These are phyloP conservation scores for Caerostris extrusa DNA, from an alignment of 1,140 invertebrate species.

Conservation along the genomic window DNA sequence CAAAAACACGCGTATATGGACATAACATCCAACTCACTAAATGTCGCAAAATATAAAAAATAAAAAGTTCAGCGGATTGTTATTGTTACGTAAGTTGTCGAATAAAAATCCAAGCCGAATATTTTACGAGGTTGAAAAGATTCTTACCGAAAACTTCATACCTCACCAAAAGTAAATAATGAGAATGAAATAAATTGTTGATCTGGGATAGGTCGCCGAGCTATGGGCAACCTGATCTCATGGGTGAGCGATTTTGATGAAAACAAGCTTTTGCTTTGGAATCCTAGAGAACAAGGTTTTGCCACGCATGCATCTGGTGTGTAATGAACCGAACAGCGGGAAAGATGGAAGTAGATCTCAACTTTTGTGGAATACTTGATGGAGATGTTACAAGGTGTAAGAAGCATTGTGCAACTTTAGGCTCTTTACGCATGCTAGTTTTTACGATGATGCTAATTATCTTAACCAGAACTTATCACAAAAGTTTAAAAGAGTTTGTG, in stretches of 20 bases:
- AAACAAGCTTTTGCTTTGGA: constrained; percentile 10
- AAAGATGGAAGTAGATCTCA: neutral
- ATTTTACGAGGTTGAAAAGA: neutral
- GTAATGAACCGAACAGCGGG: constrained; percentile 10
- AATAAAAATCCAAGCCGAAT: neutral
- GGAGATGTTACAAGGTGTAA: too few species aligned
- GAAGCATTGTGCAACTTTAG: too few species aligned
- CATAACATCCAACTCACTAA: too few species aligned
- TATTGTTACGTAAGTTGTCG: neutral
- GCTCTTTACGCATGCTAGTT: too few species aligned
- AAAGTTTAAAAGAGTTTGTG: too few species aligned
- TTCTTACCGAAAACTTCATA: neutral
- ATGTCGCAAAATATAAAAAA: too few species aligned
- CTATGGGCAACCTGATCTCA: constrained; percentile 22
- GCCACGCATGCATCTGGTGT: neutral
- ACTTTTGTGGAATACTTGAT: neutral
- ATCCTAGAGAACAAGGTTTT: neutral
- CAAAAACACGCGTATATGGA: too few species aligned
- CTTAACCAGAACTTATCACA: too few species aligned
- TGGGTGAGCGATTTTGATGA: constrained; percentile 33
- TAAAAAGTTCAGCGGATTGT: neutral
- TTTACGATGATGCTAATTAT: too few species aligned
- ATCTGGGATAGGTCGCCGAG: neutral
- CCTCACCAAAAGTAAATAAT: neutral
- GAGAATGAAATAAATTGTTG: neutral